Conservation (phyloP, 1,140 invertebrate species). For the Drosophila arawakana region DNA sequence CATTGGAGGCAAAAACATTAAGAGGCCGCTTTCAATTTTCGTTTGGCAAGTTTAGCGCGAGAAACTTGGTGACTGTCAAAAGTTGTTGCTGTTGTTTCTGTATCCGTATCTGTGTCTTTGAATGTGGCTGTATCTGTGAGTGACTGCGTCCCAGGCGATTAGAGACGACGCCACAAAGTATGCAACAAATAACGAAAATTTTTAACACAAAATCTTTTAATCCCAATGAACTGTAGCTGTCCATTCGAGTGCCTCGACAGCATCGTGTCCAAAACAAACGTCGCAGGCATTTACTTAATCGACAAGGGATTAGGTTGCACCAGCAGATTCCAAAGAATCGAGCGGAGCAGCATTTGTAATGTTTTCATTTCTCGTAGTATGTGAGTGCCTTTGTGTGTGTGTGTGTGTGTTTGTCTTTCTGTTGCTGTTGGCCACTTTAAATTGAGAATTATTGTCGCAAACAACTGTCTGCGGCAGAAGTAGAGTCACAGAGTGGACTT, state of each 20-base stretch:
- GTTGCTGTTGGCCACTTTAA: slow-evolving; percentile 65
- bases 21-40: slow-evolving; percentile 54
- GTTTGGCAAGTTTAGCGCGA: slow-evolving; percentile 44
- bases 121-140: slow-evolving; percentile 25
- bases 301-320: slow-evolving; percentile 79
- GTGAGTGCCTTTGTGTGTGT: too few species aligned
- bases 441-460: slow-evolving; percentile 84
- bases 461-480: slow-evolving; percentile 49
- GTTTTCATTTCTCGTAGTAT: slow-evolving; percentile 46
- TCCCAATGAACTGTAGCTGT: slow-evolving; percentile 75
- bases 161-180: slow-evolving; percentile 32
- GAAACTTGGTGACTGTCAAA: slow-evolving; percentile 60
- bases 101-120: not conserved
- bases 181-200: slow-evolving; percentile 69
- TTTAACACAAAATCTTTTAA: slow-evolving; percentile 78
- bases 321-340: slow-evolving; percentile 33
- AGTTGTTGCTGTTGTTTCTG: slow-evolving; percentile 32
- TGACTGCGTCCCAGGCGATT: slow-evolving; percentile 43
- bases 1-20: not conserved
- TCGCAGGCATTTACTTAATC: slow-evolving; percentile 84
- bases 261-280: slow-evolving; percentile 65
- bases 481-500: slow-evolving; percentile 7
- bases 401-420: slow-evolving; percentile 7
- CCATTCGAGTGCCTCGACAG: slow-evolving; percentile 51
- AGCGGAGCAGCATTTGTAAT: slow-evolving; percentile 35